A percentile compares a stretch with the other conserved stretches of the same genome.
Evolutionary conservation across 1,140 invertebrate species (phyloP).

Genomic region (Pseudomyrmex concolor): DNA sequence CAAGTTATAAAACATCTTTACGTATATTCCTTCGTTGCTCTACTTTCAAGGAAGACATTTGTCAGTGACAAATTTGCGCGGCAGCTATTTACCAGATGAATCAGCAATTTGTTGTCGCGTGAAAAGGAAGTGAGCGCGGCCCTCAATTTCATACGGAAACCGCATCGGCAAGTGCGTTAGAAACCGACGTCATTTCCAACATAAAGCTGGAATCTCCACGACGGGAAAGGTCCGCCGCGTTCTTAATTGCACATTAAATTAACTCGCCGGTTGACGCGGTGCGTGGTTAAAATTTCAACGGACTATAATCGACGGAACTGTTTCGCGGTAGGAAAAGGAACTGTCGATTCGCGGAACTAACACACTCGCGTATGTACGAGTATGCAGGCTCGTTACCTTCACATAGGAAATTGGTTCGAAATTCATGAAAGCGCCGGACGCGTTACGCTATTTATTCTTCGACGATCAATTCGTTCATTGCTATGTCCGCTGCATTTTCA

Average conservation of each 20-base stretch:
- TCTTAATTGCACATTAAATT: slow-evolving; percentile 56
- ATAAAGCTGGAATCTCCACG: slow-evolving; percentile 3
- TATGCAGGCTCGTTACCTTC: slow-evolving; percentile 32
- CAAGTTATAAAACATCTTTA: no score
- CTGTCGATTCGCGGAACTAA: background rate
- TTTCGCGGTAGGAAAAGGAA: background rate
- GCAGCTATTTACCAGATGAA: slow-evolving; percentile 47
- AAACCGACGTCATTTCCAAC: background rate
- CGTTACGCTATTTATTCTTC: slow-evolving; percentile 50
- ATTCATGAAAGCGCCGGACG: slow-evolving; percentile 22
- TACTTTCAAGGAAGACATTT: background rate
- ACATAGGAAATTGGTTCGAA: slow-evolving; percentile 37
- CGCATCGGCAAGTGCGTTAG: slow-evolving; percentile 6
- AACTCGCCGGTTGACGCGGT: slow-evolving; percentile 36
- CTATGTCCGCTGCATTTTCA: slow-evolving; percentile 47
- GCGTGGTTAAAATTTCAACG: slow-evolving; percentile 58
- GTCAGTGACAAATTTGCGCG: slow-evolving; percentile 23
- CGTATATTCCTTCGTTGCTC: no score
- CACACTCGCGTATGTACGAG: background rate
- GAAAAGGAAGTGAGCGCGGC: slow-evolving; percentile 10
- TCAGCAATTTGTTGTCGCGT: slow-evolving; percentile 28
- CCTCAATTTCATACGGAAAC: slow-evolving; percentile 29
- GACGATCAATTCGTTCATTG: slow-evolving; percentile 47
- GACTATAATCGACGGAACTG: slow-evolving; percentile 30
- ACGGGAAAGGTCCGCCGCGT: slow-evolving; percentile 16